phyloP scores from a whole-genome alignment of 2,888 invertebrate species.

The Andrena hattorfiana region DNA sequence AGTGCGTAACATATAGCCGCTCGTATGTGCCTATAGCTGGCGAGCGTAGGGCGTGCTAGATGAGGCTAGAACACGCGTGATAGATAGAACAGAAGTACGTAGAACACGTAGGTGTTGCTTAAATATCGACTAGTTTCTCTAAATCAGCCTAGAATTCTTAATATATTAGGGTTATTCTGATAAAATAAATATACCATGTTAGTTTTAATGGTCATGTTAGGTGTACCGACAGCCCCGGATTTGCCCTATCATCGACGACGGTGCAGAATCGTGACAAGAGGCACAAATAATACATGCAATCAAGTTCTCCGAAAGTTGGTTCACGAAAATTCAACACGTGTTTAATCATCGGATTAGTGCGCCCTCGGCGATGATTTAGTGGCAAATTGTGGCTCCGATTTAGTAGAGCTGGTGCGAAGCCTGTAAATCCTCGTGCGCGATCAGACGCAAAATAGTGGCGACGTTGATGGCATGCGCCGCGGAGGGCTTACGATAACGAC shows the following conservation, averaged over 20 bases:
- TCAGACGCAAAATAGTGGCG: slow-evolving; percentile 6
- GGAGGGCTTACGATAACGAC: neutral
- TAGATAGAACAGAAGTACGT: slow-evolving; percentile 41
- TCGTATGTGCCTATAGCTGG: neutral
- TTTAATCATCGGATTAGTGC: neutral
- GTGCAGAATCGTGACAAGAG: no score
- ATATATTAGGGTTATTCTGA: no score
- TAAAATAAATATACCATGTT: no score
- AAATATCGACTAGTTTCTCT: no score
- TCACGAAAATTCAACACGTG: neutral
- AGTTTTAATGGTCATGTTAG: no score
- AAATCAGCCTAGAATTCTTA: no score
- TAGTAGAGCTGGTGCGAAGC: neutral
- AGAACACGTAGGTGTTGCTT: slow-evolving; percentile 45
- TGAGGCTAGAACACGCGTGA: slow-evolving; percentile 43
- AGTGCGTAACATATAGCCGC: neutral
- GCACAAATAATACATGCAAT: neutral
- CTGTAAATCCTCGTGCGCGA: slow-evolving; percentile 18
- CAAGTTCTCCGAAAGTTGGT: neutral
- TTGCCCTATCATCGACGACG: neutral
- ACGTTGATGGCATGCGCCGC: neutral
- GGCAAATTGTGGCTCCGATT: slow-evolving; percentile 4
- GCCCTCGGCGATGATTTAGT: neutral
- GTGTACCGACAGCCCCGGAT: neutral
- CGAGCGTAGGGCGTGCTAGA: slow-evolving; percentile 19